These are phyloP conservation scores for Sycophila sp. DNA, from an alignment of 1,140 invertebrate genomes.

Conservation along the genomic window DNA sequence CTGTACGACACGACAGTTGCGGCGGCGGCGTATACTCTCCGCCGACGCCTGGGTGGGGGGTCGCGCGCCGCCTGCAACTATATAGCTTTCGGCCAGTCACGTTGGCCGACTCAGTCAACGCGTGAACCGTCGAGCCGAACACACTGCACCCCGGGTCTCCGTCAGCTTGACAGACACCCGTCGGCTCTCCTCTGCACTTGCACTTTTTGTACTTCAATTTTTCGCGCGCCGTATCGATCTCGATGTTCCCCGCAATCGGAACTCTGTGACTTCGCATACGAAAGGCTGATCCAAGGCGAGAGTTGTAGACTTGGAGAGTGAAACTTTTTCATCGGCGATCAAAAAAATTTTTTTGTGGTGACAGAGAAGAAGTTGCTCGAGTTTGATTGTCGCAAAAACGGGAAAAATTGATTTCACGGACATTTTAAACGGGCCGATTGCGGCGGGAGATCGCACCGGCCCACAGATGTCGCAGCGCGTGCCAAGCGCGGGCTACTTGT, in stretches of 20 bases:
- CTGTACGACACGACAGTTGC: slow-evolving; percentile 17
- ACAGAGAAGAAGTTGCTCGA: no score
- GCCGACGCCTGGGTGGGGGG: neutral
- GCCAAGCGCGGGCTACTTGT: slow-evolving; percentile 28
- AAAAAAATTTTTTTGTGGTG: neutral
- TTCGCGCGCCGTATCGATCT: no score
- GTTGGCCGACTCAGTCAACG: slow-evolving; percentile 35
- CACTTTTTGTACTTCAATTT: neutral
- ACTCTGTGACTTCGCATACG: neutral
- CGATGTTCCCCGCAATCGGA: neutral
- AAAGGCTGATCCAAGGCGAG: neutral
- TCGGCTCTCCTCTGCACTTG: neutral
- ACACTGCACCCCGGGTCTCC: neutral
- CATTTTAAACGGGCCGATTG: neutral
- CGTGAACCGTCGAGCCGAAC: neutral
- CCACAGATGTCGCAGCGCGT: slow-evolving; percentile 40
- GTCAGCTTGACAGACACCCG: neutral
- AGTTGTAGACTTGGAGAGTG: neutral
- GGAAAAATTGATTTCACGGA: no score
- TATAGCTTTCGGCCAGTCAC: slow-evolving; percentile 39
- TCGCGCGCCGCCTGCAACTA: slow-evolving; percentile 23
- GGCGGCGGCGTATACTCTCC: neutral
- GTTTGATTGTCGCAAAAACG: no score
- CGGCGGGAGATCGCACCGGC: slow-evolving; percentile 21
- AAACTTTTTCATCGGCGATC: neutral